Base-by-base conservation (phyloP, 2,113 vertebrate genomes). In the Vidua chalybeata region DNA sequence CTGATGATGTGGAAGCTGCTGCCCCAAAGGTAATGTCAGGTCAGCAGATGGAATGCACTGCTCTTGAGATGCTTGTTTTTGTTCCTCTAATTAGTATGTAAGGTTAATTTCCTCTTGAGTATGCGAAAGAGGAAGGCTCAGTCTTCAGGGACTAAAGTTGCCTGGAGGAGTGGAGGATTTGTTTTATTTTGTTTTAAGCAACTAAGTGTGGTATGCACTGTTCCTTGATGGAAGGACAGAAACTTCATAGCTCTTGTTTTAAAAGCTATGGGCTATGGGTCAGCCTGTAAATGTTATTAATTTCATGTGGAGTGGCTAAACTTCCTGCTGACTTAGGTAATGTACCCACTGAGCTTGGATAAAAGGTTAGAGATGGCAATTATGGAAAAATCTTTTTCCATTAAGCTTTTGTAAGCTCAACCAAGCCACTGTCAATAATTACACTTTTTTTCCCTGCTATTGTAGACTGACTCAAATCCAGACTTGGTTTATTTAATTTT, bases 331-430 rank as follows among this genome's bases (percentile, higher is more conserved):
- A 78, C 88, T 94, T 93, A 84, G 88, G 88, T 94, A 96, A 87
- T 87, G 74, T 89, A 87, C 92, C 79, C 77, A 68, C 73, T 89
- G 92, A 90, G 92, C 76, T 89, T 76, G 94, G 90, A 94, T 95
- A 92, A 96, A 96, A 95, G 93, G 94, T 92, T 95, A 87, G 88
- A 93, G 79, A 92, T 87, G 85, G 80, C 86, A 96, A 94, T 96
- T 95, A 92, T 2, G 3, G 83, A 96, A 95, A 92, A 89, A 89
- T 72, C 80, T 54, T 94, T 95, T 93, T 94, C 88, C 7, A 66
- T 92, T 96, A 88, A 94, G 92, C 69, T 92, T 94, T 93, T 82
- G 68, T 93, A 90, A 96, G 88, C 80, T 89, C 94, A 94, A 89
- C 93, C 90, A 94, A 96, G 80, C 49, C 46, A 35, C 80, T 95